Percentiles rank a stretch among this genome's conserved stretches.
Conservation (phyloP, 2,113 vertebrate genomes). For the Enhydra lutris region DNA sequence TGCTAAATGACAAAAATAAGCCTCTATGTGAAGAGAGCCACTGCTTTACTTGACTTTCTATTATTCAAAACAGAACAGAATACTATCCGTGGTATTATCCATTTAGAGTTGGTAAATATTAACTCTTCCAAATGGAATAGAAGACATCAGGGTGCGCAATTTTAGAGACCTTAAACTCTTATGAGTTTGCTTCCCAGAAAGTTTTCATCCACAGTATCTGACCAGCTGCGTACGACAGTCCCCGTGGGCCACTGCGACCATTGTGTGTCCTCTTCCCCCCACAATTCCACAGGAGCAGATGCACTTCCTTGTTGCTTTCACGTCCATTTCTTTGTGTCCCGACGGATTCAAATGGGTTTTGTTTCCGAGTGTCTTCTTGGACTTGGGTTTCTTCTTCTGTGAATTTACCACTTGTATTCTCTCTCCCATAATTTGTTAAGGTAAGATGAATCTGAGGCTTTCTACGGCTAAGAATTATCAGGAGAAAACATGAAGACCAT, state of each 20-base stretch:
- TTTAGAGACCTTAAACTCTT: not conserved
- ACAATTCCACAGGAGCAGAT: not conserved
- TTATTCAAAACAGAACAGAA: not conserved
- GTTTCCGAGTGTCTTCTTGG: not conserved
- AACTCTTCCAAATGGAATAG: not conserved
- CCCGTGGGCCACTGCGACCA: rapidly evolving
- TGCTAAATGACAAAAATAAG: not conserved
- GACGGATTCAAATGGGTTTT: not conserved
- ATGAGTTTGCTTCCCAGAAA: not conserved
- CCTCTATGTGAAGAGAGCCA: not conserved
- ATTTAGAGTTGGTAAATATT: not conserved
- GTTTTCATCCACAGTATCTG: not conserved
- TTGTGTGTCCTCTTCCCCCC: not conserved
- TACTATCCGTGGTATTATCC: not conserved
- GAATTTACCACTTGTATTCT: not conserved
- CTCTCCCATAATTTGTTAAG: not conserved
- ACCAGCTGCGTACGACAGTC: rapidly evolving
- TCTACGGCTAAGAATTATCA: not conserved
- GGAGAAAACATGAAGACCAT: not conserved
- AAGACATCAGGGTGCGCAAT: not conserved
- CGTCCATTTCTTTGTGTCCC: not conserved
- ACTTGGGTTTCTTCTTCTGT: not conserved
- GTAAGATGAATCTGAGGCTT: not conserved
- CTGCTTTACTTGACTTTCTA: not conserved
- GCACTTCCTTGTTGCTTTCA: not conserved